Conservation (phyloP, 2,888 invertebrate species). For the Rapana venosa region DNA sequence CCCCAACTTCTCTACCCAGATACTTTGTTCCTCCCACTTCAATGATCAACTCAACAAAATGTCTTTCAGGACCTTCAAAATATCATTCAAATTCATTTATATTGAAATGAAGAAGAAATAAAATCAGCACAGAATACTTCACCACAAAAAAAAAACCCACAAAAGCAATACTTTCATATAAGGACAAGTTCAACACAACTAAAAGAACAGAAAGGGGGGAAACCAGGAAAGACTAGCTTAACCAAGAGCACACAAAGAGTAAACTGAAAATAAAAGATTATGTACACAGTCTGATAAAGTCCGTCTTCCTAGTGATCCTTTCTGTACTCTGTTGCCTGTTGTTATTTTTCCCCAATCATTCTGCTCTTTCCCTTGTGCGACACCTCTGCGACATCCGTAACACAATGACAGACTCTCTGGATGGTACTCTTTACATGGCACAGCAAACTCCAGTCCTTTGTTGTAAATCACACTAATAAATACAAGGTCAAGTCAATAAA, state of each 20-base stretch:
- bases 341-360: not conserved
- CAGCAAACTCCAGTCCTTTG: not conserved
- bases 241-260: not conserved
- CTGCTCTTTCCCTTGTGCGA: not conserved
- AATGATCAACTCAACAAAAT: not conserved
- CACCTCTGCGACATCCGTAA: too few species aligned
- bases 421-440: not conserved
- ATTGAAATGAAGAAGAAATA: not conserved
- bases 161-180: not conserved
- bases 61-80: not conserved
- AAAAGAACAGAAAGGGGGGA: not conserved
- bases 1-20: too few species aligned
- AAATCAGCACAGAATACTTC: not conserved
- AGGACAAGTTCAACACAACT: not conserved
- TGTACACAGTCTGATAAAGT: not conserved
- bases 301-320: not conserved
- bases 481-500: not conserved
- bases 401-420: not conserved
- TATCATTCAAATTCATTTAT: not conserved
- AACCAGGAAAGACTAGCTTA: slow-evolving; percentile 4
- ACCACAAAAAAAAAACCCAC: not conserved
- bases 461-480: slow-evolving; percentile 3
- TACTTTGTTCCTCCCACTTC: too few species aligned
- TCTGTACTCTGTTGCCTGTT: not conserved
- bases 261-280: not conserved